These are phyloP conservation scores for Pipra filicauda DNA, from an alignment of 2,113 vertebrate genomes.

Conservation along the genomic window DNA sequence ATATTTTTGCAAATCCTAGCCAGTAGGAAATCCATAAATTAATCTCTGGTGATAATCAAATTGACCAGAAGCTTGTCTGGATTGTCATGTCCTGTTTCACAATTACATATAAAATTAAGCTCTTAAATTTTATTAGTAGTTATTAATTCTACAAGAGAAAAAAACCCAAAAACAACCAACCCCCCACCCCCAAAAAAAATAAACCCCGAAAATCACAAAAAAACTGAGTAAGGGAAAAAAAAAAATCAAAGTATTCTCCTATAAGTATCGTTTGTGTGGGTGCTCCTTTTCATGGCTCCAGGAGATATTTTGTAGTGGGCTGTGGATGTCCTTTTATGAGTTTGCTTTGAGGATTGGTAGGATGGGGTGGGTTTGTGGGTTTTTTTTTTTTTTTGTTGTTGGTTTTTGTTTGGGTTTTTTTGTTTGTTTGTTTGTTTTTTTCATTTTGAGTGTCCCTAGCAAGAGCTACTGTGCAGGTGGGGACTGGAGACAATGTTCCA, in stretches of 20 bases:
- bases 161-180: neutral
- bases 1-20: neutral
- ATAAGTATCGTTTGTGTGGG: neutral
- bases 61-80: neutral
- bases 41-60: neutral
- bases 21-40: neutral
- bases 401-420: no score
- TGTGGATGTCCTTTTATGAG: neutral
- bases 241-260: neutral
- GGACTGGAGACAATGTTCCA: neutral
- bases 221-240: neutral
- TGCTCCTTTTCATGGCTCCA: neutral
- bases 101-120: neutral
- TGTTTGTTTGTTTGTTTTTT: neutral
- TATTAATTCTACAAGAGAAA: neutral
- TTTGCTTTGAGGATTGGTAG: neutral
- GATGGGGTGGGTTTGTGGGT: no score
- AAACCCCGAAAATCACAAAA: accelerated
- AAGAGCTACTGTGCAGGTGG: neutral
- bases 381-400: neutral
- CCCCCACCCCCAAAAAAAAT: neutral
- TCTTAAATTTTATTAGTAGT: neutral
- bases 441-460: neutral
- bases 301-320: neutral
- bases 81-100: neutral